Evolutionary conservation across 2,113 vertebrate species (phyloP).

Genomic region (Hepsetus odoe): DNA sequence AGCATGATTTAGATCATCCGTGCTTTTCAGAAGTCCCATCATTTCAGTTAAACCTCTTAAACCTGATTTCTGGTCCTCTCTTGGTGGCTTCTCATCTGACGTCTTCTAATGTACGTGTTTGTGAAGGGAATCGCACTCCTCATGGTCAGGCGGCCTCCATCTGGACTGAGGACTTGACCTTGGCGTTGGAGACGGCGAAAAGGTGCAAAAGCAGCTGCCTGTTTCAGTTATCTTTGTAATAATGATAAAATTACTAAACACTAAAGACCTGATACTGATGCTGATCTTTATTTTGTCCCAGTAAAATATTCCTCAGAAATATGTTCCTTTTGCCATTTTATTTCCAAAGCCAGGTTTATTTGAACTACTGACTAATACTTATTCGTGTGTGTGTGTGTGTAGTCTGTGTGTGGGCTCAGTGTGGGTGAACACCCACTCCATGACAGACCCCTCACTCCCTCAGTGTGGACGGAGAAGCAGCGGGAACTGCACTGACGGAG

Average conservation of each 20-base stretch:
- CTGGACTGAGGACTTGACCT: constrained; percentile 86
- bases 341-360: no score
- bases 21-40: no score
- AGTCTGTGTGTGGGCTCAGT: constrained; percentile 82
- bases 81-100: neutral
- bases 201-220: constrained; percentile 63
- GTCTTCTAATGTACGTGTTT: constrained; percentile 1
- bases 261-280: no score
- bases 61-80: no score
- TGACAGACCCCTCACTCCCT: constrained; percentile 81
- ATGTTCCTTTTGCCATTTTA: no score
- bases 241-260: no score
- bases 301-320: no score
- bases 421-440: constrained; percentile 85
- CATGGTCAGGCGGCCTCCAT: constrained; percentile 82
- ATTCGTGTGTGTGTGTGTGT: constrained; percentile 9
- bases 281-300: no score
- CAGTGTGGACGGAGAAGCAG: constrained; percentile 81
- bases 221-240: no score
- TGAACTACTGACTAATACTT: neutral
- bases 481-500: constrained; percentile 82
- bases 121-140: constrained; percentile 77
- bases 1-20: no score
- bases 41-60: no score
- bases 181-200: constrained; percentile 84